Evolutionary conservation across 92 coral and sea anemone genomes (phyloP), one percentile per base, ranked within the genome.

Genomic region (Palythoa heliodiscus): DNA sequence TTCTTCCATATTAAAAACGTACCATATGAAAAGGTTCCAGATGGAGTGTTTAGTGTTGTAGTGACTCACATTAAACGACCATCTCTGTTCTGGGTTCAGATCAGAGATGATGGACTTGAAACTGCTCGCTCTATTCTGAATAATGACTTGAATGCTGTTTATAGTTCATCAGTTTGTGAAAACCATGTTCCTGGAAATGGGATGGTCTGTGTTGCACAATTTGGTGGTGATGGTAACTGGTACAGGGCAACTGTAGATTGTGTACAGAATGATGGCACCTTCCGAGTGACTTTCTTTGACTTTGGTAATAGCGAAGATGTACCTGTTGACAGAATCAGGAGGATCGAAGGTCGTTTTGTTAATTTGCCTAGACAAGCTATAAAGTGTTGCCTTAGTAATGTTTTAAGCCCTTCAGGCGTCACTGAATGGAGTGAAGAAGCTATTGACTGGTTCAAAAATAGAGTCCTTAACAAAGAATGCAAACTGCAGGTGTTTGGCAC

Each of bases 231-330:
- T 74, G 73, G 81, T 35, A 43, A 78, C 52, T 96, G 98, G 98
- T 96, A 96, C 77, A 90, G 99, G 48, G 95, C 89, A 14, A 91
- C 87, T 73, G 93, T 95, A 63, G 92, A 94, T 84, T 82, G 89
- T 24, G 89, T 96, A 38, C 87, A 89, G 76, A 93, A 93, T 47
- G 86, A 93, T 68, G 95, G 97, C 22, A 76, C 87, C 60, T 37
- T 96, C 52, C 88, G 88, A 35, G 98, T 94, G 70, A 89, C 95
- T 3, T 95, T 89, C 75, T 88, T 96, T 58, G 99, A 96, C 88
- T 95, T 92, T 86, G 99, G 99, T 20, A 96, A 92, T 89, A 91
- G 91, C 82, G 99, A 93, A 52, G 97, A 95, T 55, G 89, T 96
- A 22, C 86, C 89, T 37, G 63, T 91, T 6, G 77, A 89, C n/a